These are phyloP conservation scores for Pseudocheirus occidentalis DNA, from an alignment of 2,797 vertebrate species.

Conservation along the genomic window DNA sequence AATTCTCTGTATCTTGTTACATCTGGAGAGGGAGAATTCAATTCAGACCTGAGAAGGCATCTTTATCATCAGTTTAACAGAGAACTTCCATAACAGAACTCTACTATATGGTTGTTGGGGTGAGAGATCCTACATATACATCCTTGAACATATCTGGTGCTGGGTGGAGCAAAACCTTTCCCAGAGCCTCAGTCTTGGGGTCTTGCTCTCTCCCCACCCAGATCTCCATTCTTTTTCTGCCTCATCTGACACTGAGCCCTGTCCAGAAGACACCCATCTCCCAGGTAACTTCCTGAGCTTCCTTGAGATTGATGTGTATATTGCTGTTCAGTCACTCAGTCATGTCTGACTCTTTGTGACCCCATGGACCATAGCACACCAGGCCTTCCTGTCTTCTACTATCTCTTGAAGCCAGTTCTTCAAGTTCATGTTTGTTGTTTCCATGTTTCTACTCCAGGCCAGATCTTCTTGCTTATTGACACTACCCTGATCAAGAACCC, in stretches of 20 bases:
- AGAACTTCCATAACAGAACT: neutral
- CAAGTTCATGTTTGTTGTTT: neutral
- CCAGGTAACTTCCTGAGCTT: neutral
- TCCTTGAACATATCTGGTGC: neutral
- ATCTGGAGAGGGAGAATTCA: conserved; percentile 7
- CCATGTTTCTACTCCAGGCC: neutral
- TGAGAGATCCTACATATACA: neutral
- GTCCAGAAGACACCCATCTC: neutral
- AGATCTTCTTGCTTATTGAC: neutral
- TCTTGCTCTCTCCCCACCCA: neutral
- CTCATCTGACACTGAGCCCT: neutral
- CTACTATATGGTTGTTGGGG: neutral
- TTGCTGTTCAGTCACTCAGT: neutral
- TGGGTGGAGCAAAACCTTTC: neutral
- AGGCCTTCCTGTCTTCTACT: neutral
- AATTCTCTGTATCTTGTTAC: conserved; percentile 5
- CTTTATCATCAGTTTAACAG: neutral
- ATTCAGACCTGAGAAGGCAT: neutral
- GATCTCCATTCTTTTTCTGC: neutral
- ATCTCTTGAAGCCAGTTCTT: neutral
- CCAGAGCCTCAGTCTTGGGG: neutral
- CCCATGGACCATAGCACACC: neutral
- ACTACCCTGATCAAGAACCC: neutral
- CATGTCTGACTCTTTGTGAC: neutral
- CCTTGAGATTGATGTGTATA: neutral